Evolutionary conservation across 2,888 invertebrate genomes (phyloP), one percentile per base, ranked within the genome.

Genomic region (Halocaridina rubra): DNA sequence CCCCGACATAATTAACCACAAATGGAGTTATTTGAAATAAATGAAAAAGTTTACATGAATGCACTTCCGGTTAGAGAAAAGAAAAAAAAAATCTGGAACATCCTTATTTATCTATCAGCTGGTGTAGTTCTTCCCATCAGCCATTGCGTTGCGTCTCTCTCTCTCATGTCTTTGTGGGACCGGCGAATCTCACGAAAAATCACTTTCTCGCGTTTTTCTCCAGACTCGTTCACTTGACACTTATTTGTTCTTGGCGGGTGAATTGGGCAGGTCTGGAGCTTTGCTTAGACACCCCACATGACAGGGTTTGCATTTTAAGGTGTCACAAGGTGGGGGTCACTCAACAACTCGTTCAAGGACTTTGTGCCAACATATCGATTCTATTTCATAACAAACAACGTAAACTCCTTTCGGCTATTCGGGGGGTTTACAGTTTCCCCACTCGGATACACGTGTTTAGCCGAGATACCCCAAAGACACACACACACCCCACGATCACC

Each of bases 311-410:
- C 27, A 72, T 22, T 61, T 39, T 64, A 64, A 74, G 81, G 78
- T 75, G 80, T 77, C 85, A 81, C 80, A 88, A 79, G 74, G 75
- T 77, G 81, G 86, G 88, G 85, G 86, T 86, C 85, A 88, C 85
- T n/a, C n/a, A n/a, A n/a, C n/a, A n/a, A n/a, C n/a, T 88, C 84
- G 84, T 69, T 86, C 84, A 86, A 88, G 86, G 84, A 86, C 84
- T 88, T 88, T 86, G 88, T 88, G 84, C 88, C 84, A 86, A 86
- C 86, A 86, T 86, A 88, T 88, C 88, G 88, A 88, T 88, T 88
- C 88, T 87, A 88, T 88, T 88, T 88, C 88, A 88, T 86, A 88
- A 88, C 88, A 88, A 88, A 88, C 88, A 88, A 85, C 79, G 85
- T 87, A 85, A 85, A 86, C 79, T 85, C 59, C 81, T 86, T 69